Base-by-base conservation (phyloP, 1,140 invertebrate genomes). In the Drosophila mayri region DNA sequence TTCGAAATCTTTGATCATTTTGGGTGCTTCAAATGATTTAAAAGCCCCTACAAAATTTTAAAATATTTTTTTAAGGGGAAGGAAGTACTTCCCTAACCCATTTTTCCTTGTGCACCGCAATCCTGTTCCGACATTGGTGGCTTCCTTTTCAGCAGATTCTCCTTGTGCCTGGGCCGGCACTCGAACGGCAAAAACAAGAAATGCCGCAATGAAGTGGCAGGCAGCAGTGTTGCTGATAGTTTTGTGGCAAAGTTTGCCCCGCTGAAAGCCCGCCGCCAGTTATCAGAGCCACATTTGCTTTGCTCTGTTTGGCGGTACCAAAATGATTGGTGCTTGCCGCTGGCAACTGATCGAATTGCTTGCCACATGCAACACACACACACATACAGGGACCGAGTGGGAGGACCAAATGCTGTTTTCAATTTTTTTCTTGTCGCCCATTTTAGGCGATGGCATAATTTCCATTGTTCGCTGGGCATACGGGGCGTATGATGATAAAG, bases 331-430 rank as follows among this genome's bases (percentile, higher is more conserved):
- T 54, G 64, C 54, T 71, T 72, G 73, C 77, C 67, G 54, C 41
- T 62, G 71, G 59, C 76, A 76, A 66, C 76, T 76, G 76, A 76
- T 86, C 78, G 82, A 85, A 85, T 85, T 85, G 82, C 78, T 85
- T 81, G 78, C 79, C 76, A 81, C 63, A 76, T 72, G 66, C 43
- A 81, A 75, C 78, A 54, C 28, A 18, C 16, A 50, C 61, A 57
- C 64, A 18, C 16, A 40, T n/a, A n/a, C 37, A 38, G 10, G 41
- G 37, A 14, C 18, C 41, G 10, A 59, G 58, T 59, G 47, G 14
- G 10, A 20, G 11, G 6, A n/a, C n/a, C 44, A 30, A 72, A 50
- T 72, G 22, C 43, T 59, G 52, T 72, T 59, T 72, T 72, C 66
- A 58, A 70, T 71, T 72, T 67, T 62, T 38, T 71, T 74, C 71